These are phyloP conservation scores for Cyprinodon variegatus DNA, from an alignment of 2,113 vertebrate species.

Conservation along the genomic window DNA sequence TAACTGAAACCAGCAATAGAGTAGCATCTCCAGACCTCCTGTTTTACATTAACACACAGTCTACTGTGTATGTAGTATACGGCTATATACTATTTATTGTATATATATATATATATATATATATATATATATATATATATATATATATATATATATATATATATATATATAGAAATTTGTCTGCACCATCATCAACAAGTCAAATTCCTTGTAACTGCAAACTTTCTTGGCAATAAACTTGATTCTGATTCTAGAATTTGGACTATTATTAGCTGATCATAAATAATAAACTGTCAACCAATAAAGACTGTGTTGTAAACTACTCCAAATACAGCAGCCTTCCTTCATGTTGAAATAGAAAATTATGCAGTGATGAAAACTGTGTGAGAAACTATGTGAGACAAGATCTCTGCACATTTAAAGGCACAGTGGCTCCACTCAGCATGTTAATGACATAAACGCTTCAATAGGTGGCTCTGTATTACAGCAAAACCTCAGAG, in stretches of 20 bases:
- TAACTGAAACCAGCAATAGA: conserved; percentile 14
- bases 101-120: too few species aligned
- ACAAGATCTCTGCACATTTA: conserved; percentile 10
- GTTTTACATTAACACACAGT: too few species aligned
- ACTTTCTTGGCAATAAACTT: too few species aligned
- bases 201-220: too few species aligned
- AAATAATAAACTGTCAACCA: conserved; percentile 35
- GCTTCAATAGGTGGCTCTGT: conserved; percentile 52
- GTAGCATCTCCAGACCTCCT: too few species aligned
- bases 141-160: too few species aligned
- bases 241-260: conserved; percentile 1
- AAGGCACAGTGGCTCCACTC: background rate
- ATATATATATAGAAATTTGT: too few species aligned
- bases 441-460: conserved; percentile 32
- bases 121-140: too few species aligned
- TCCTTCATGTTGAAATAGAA: background rate
- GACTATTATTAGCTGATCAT: conserved; percentile 56
- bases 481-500: conserved; percentile 39
- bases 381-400: background rate
- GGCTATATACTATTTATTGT: too few species aligned
- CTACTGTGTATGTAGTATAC: too few species aligned
- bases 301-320: conserved; percentile 25
- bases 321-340: conserved; percentile 21
- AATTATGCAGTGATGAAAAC: background rate
- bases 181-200: too few species aligned